Conservation (phyloP, 2,888 invertebrate species). For the Rhopalosiphum nymphaeae region DNA sequence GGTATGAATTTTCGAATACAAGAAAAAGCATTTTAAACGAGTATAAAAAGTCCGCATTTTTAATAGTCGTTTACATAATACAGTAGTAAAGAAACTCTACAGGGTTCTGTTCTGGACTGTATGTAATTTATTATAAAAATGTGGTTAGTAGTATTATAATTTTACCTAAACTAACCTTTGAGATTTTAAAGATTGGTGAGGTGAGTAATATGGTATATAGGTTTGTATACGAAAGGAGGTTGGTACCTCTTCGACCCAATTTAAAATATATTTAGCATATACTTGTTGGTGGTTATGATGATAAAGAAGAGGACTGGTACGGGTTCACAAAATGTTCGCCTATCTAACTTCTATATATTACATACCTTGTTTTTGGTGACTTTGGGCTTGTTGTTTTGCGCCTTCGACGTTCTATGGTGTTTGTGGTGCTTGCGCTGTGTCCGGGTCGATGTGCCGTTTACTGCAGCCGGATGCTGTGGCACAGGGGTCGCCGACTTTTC, state of each 20-base stretch:
- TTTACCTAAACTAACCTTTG: not conserved
- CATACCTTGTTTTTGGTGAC: conserved; percentile 67
- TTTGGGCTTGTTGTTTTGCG: conserved; percentile 67
- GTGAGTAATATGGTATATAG: not conserved
- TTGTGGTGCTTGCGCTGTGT: conserved; percentile 59
- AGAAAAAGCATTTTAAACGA: not conserved
- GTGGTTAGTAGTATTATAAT: not conserved
- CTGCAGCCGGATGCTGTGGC: not conserved
- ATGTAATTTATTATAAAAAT: not conserved
- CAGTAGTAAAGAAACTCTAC: not conserved
- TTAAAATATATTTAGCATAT: not conserved
- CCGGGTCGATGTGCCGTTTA: conserved; percentile 18
- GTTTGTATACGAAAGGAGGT: not conserved
- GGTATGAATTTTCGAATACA: not conserved
- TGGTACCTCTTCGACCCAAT: not conserved
- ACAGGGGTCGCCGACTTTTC: not conserved
- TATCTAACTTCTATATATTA: not conserved
- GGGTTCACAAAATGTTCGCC: not conserved
- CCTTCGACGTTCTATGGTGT: conserved; percentile 50
- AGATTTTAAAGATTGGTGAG: not conserved
- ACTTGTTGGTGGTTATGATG: not conserved
- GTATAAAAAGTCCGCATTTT: not conserved
- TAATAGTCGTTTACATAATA: not conserved
- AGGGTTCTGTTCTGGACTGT: not conserved
- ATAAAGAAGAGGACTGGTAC: not conserved